phyloP scores from a whole-genome alignment of 2,888 invertebrate genomes.

The Chrysotoxum bicinctum region DNA sequence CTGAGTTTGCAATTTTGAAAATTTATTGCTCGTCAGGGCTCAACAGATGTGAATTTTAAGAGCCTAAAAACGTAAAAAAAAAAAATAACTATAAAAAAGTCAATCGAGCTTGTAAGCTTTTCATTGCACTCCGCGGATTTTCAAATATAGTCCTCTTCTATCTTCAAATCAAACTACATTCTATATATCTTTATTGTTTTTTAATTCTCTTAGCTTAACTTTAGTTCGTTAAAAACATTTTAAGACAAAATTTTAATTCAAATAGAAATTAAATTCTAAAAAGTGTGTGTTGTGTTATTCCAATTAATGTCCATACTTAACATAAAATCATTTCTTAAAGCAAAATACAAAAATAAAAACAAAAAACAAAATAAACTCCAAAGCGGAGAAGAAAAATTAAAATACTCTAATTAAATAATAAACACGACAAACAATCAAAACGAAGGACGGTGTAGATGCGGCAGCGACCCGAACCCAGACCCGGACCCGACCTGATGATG shows the following conservation, averaged over 20 bases:
- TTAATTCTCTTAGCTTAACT: slow-evolving; percentile 2
- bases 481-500: too few relatives aligned
- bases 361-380: slow-evolving; percentile 52
- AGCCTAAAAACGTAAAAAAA: too few relatives aligned
- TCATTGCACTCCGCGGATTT: too few relatives aligned
- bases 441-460: slow-evolving; percentile 18
- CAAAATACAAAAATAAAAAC: slow-evolving; percentile 3
- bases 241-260: neutral
- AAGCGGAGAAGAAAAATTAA: slow-evolving; percentile 51
- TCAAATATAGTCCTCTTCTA: neutral
- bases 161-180: neutral
- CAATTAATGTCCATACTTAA: neutral
- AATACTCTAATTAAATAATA: slow-evolving; percentile 67
- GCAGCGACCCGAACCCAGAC: neutral
- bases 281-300: neutral
- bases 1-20: too few relatives aligned
- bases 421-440: slow-evolving; percentile 61
- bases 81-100: too few relatives aligned
- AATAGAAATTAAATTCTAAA: neutral
- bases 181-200: neutral
- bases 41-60: too few relatives aligned
- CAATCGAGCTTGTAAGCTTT: too few relatives aligned
- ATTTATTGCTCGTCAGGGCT: too few relatives aligned
- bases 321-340: slow-evolving; percentile 8
- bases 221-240: neutral